These are phyloP conservation scores for Phania funesta DNA, from an alignment of 2,888 invertebrate species.

Conservation along the genomic window DNA sequence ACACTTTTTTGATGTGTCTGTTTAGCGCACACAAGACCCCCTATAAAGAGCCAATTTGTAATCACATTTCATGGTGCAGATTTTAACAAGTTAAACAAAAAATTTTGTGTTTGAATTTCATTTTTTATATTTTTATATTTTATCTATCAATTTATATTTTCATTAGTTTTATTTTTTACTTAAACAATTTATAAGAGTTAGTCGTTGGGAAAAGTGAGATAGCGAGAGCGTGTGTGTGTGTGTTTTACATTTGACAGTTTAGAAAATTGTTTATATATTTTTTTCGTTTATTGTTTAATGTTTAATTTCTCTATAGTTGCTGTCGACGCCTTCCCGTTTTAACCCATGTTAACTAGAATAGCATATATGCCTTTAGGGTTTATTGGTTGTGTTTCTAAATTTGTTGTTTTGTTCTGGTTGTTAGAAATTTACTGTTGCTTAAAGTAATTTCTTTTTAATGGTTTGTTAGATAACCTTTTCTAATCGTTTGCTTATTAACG, in stretches of 20 bases:
- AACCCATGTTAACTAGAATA: constrained; percentile 47
- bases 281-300: background rate
- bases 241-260: constrained; percentile 36
- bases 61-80: constrained; percentile 23
- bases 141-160: constrained; percentile 49
- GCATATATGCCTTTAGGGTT: constrained; percentile 53
- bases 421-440: background rate
- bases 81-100: constrained; percentile 7
- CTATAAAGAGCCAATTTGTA: constrained; percentile 50
- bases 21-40: constrained; percentile 45
- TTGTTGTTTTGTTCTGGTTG: background rate
- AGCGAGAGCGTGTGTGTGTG: background rate
- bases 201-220: background rate
- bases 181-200: background rate
- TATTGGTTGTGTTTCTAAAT: constrained; percentile 7
- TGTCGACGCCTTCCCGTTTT: constrained; percentile 32
- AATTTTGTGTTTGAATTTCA: background rate
- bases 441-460: background rate
- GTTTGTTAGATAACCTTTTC: constrained; percentile 12
- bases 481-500: constrained; percentile 22
- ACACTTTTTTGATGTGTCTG: constrained; percentile 46
- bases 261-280: constrained; percentile 27
- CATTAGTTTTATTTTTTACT: constrained; percentile 26
- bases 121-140: background rate
- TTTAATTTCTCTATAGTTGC: constrained; percentile 2